These are phyloP conservation scores for Trichonephila clavata DNA, from an alignment of 1,140 invertebrate genomes.

Conservation along the genomic window DNA sequence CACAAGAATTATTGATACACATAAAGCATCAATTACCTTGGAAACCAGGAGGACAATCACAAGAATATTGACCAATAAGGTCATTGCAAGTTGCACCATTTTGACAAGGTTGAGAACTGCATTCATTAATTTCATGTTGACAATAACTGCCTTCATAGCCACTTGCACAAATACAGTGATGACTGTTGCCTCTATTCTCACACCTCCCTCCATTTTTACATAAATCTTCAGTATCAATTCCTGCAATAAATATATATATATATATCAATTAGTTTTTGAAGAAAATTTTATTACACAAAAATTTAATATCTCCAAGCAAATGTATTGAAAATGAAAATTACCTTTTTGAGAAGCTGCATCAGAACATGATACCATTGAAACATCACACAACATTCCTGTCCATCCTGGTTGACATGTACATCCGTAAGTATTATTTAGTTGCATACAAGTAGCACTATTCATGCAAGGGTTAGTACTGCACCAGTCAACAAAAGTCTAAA, in stretches of 20 bases:
- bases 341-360: constrained; percentile 87
- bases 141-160: constrained; percentile 95
- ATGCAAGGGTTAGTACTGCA: constrained; percentile 85
- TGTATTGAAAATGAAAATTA: neutral
- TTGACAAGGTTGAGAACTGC: constrained; percentile 88
- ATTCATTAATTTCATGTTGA: constrained; percentile 93
- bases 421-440: constrained; percentile 89
- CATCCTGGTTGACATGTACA: constrained; percentile 94
- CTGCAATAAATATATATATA: constrained; percentile 80
- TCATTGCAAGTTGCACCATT: constrained; percentile 92
- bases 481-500: constrained; percentile 76
- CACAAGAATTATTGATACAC: too few relatives aligned
- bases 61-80: constrained; percentile 93
- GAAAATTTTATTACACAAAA: neutral
- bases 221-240: constrained; percentile 87
- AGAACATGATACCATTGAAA: constrained; percentile 95
- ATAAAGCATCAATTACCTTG: constrained; percentile 84
- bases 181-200: constrained; percentile 94
- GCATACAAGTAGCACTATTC: constrained; percentile 91
- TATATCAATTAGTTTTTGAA: constrained; percentile 74
- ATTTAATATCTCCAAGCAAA: neutral
- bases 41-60: constrained; percentile 94
- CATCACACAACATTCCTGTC: constrained; percentile 96
- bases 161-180: constrained; percentile 91
- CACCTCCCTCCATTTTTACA: constrained; percentile 96